phyloP scores from a whole-genome alignment of 1,140 invertebrate genomes.

The Neomicropteryx cornuta region DNA sequence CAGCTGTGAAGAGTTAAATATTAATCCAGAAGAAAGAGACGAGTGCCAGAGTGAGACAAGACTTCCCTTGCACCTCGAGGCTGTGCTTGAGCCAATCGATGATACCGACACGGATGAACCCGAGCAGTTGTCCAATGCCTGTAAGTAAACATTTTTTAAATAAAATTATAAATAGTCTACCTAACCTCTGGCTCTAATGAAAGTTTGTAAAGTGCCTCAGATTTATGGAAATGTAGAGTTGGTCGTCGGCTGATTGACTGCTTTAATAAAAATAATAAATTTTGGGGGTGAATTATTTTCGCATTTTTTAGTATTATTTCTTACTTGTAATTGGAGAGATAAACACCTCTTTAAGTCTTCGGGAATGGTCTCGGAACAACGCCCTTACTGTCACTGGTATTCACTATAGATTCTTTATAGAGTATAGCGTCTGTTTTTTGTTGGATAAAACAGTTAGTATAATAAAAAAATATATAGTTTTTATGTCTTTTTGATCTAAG shows the following conservation, averaged over 20 bases:
- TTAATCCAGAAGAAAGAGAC: conserved; percentile 12
- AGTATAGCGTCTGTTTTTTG: no score
- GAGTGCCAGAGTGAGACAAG: conserved; percentile 10
- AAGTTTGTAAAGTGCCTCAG: background rate
- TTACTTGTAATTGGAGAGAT: no score
- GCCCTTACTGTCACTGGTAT: no score
- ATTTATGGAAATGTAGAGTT: background rate
- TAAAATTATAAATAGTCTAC: conserved; percentile 14
- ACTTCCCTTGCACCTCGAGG: conserved; percentile 26
- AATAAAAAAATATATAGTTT: no score
- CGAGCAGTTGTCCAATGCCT: conserved; percentile 20
- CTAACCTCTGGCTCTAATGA: background rate
- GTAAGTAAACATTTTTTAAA: conserved; percentile 16
- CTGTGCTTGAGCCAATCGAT: conserved; percentile 42
- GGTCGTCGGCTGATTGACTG: background rate
- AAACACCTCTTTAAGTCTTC: no score
- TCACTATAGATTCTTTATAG: no score
- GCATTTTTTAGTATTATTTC: no score
- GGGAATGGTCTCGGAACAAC: no score
- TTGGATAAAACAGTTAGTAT: no score
- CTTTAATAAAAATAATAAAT: background rate
- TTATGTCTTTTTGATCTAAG: no score
- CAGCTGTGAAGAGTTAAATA: no score
- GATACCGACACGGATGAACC: conserved; percentile 40
- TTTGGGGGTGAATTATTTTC: background rate